Evolutionary conservation across 2,113 vertebrate species (phyloP).

Genomic region (Oncorhynchus nerka): DNA sequence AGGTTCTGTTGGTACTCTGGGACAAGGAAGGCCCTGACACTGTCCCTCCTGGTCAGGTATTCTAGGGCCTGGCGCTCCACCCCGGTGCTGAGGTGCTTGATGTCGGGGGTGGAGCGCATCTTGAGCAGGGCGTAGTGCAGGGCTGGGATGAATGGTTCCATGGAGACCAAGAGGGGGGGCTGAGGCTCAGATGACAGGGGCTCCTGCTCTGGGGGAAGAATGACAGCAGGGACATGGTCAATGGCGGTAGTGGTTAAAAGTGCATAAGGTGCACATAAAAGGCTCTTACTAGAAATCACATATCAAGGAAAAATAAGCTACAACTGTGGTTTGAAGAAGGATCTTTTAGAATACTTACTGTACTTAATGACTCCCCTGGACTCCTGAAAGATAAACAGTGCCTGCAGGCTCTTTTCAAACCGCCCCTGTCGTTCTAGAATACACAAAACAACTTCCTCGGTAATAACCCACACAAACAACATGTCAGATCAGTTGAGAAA

Average conservation of each 20-base stretch:
- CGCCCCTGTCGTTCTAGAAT: slow-evolving; percentile 79
- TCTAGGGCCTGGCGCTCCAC: slow-evolving; percentile 82
- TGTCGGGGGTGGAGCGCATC: slow-evolving; percentile 76
- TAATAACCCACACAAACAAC: slow-evolving; percentile 16
- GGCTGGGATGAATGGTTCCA: slow-evolving; percentile 78
- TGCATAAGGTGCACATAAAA: too few species aligned
- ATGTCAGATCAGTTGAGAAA: slow-evolving; percentile 19
- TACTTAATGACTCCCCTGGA: slow-evolving; percentile 73
- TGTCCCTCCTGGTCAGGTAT: slow-evolving; percentile 79
- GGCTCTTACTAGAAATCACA: too few species aligned
- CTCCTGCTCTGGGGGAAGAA: slow-evolving; percentile 28
- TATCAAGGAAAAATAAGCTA: not conserved
- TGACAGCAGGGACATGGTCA: too few species aligned
- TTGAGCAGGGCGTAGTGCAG: slow-evolving; percentile 82
- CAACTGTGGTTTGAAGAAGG: not conserved
- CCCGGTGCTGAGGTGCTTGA: slow-evolving; percentile 73
- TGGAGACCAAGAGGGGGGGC: slow-evolving; percentile 42
- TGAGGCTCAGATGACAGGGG: slow-evolving; percentile 53
- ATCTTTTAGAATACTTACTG: slow-evolving; percentile 61
- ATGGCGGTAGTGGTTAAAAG: too few species aligned
- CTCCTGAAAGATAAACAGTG: slow-evolving; percentile 91
- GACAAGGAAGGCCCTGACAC: slow-evolving; percentile 76
- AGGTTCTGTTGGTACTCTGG: slow-evolving; percentile 75
- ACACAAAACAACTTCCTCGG: slow-evolving; percentile 9
- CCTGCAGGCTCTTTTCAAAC: slow-evolving; percentile 78